Base-by-base conservation (phyloP, 1,140 invertebrate species). In the Aricia agestis region DNA sequence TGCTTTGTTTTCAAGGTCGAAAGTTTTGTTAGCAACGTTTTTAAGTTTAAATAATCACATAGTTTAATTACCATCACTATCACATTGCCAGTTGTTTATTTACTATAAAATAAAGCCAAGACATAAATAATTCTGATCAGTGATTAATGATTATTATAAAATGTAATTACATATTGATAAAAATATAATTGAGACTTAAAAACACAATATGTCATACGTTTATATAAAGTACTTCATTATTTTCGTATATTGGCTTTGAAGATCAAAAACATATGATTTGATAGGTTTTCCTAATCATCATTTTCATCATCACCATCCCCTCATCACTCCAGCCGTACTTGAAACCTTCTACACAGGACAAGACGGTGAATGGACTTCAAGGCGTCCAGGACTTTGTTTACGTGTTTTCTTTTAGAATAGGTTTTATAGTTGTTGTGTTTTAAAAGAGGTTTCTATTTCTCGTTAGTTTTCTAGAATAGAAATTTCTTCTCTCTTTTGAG, bases 261-360 rank as follows among this genome's bases (percentile, higher is more conserved):
- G 45, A 52, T 52, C 36, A 36, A 13, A 52, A 42, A 42, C 41
- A 42, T 42, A 42, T 52, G 13, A 36, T 9, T 36, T 9, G 6
- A 7, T 36, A 36, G 36, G n/a, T 2, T 70, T 70, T 19, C 18
- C 63, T 15, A 25, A 15, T 42, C 18, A 25, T n/a, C 36, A 61
- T 32, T 69, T 36, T 36, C 45, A 52, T 69, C 9, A 31, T 65
- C 11, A 10, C 36, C 42, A 31, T 70, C 61, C 67, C 32, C 45
- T 45, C 74, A 71, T 77, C 76, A 71, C 69, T 73, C 76, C 45
- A 72, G 73, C 89, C 85, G 86, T 68, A 80, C 87, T 90, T 91
- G 87, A 89, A 88, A 75, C 87, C 83, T 87, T 70, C 66, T 84
- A 86, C 83, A 80, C 73, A 87, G 86, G 86, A 86, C 87, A 89